A percentile compares a stretch with the other conserved stretches of the same genome.
Conservation (phyloP, 2,797 vertebrate species). For the Catharus ustulatus region DNA sequence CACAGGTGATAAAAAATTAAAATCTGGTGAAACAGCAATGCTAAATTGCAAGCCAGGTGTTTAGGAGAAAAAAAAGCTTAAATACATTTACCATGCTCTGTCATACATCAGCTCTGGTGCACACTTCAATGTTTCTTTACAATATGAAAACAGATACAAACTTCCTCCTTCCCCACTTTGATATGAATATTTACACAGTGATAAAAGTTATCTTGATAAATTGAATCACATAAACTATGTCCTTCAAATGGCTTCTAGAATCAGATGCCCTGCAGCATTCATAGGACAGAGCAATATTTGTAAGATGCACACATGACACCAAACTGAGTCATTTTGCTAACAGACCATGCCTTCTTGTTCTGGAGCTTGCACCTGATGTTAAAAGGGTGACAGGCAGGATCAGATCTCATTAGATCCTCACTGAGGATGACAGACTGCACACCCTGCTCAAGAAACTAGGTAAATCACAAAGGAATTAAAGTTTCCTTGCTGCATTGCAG, state of each 20-base stretch:
- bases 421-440: background rate
- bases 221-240: background rate
- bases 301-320: background rate
- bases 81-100: background rate
- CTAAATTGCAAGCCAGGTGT: background rate
- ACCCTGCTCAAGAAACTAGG: background rate
- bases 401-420: background rate
- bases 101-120: background rate
- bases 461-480: background rate
- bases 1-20: background rate
- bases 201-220: background rate
- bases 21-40: background rate
- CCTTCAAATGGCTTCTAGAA: background rate
- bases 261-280: background rate
- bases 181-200: background rate
- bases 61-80: background rate
- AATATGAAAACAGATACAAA: background rate
- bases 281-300: rapidly evolving
- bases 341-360: background rate
- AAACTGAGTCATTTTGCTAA: background rate
- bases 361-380: background rate
- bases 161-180: background rate
- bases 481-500: background rate
- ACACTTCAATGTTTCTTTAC: background rate
- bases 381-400: background rate